Percentiles rank a stretch among this genome's conserved stretches.
Conservation (phyloP, 23 tunicate species). For the Styela clava region DNA sequence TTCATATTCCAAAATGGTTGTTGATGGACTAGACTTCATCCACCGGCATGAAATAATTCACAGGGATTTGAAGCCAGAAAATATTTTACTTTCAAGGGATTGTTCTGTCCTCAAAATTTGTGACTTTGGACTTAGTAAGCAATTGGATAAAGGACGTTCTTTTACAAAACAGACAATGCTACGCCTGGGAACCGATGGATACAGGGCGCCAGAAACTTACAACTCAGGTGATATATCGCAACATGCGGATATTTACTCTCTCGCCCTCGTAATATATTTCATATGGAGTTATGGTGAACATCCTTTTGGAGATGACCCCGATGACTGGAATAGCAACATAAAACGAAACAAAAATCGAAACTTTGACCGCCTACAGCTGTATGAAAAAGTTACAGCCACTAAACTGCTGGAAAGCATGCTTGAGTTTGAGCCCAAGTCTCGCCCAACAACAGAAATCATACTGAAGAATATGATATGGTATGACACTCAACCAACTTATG, state of each 20-base stretch:
- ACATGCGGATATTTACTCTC: not conserved
- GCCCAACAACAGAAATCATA: not conserved
- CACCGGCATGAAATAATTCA: not conserved
- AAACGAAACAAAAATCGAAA: not conserved
- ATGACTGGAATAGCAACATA: not conserved
- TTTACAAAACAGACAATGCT: not conserved
- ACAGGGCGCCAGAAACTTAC: not conserved
- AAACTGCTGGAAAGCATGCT: not conserved
- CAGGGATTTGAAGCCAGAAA: not conserved
- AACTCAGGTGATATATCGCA: not conserved
- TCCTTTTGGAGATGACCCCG: not conserved
- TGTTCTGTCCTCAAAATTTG: not conserved
- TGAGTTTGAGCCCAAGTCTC: not conserved
- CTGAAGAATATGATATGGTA: not conserved
- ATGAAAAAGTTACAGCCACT: not conserved
- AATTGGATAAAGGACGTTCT: not conserved
- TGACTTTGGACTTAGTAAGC: not conserved
- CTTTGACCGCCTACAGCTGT: not conserved
- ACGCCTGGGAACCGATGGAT: not conserved
- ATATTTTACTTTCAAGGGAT: not conserved
- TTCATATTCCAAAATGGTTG: not conserved
- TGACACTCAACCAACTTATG: not conserved
- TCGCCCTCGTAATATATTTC: not conserved
- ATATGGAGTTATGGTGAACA: not conserved
- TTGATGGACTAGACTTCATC: not conserved